Evolutionary conservation across 2,113 vertebrate genomes (phyloP), one percentile per base, ranked within the genome.

Genomic region (Pelusios castaneus): DNA sequence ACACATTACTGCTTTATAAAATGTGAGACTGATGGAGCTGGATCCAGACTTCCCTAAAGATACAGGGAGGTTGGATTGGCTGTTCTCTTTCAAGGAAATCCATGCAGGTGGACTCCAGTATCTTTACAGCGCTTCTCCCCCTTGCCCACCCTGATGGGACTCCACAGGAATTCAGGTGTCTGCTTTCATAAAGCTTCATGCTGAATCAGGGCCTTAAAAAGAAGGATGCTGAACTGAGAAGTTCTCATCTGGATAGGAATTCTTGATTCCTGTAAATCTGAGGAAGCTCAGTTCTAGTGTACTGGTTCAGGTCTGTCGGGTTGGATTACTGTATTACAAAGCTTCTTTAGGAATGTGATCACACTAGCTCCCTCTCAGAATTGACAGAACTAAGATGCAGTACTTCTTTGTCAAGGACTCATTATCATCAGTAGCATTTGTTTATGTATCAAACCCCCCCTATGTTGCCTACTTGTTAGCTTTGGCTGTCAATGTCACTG

Each of bases 41-140:
- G 54, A 80, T 85, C 31, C 60, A 51, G 24, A 58, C 93, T 60
- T 78, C 92, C 75, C 51, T 76, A 76, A 89, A 89, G 58, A 41
- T 58, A 52, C 41, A 43, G 47, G 17, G 11, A 10, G 63, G 52
- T 1, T 89, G 79, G 17, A 73, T 0, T 1, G 6, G n/a, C 34
- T 19, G 34, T n/a, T 92, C 45, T 41, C 21, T 7, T 51, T 49
- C 63, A 38, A 63, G 75, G 1, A 1, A 45, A 67, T n/a, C 14
- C 8, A 52, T 52, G 51, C 51, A 52, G 51, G 4, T 67, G 60
- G 31, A 67, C 17, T 31, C 31, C 31, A 19, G 31, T n/a, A 34
- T 14, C 60, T 67, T 67, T 67, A 67, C 14, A 67, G 60, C 31
- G 31, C 29, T 56, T 9, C 25, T 56, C 10, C 24, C 24, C 55